Base-by-base conservation (phyloP, 2,797 vertebrate genomes). In the Lithobates pipiens region DNA sequence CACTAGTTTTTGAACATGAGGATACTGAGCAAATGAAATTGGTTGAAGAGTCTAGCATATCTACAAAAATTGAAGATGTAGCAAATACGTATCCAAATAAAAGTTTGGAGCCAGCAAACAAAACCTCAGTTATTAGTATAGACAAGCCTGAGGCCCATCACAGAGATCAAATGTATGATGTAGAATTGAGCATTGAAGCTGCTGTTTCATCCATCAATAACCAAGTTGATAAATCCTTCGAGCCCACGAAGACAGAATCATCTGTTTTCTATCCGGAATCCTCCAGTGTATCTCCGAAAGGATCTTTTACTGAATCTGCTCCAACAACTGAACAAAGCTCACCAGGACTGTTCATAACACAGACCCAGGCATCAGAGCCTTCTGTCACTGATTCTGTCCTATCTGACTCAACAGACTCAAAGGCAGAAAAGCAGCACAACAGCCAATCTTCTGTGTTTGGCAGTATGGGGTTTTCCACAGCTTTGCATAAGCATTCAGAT, bases 381-480 rank as follows among this genome's bases (percentile, higher is more conserved):
- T 21, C 42, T 57, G 10, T 36, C 18, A 0, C 82, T 67, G 92
- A 91, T 80, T 96, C 95, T 73, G 94, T 96, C 85, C 94, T 98
- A 0, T 98, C 98, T 95, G 96, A 98, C 86, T 95, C 91, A 78
- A 83, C 81, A 76, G 92, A 97, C 21, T 65, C 23, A 94, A 96
- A 94, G 72, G 69, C 83, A 16, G 85, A 34, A 82, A 67, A 89
- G 50, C 91, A 93, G 44, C 93, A 94, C 86, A 93, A 90, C 73
- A 54, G 89, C 54, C 89, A 90, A 69, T 91, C 94, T 82, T 92
- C 94, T 80, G 91, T 95, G n/a, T 96, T 97, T 94, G 96, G 95
- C 77, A 92, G 93, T 88, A 82, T 96, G 80, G 92, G 93, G 89
- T 90, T 93, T 89, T 94, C 94, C 63, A 96, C 97, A 88, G 93